phyloP scores from a whole-genome alignment of 2,888 invertebrate genomes.

The Aporophyla nigra region DNA sequence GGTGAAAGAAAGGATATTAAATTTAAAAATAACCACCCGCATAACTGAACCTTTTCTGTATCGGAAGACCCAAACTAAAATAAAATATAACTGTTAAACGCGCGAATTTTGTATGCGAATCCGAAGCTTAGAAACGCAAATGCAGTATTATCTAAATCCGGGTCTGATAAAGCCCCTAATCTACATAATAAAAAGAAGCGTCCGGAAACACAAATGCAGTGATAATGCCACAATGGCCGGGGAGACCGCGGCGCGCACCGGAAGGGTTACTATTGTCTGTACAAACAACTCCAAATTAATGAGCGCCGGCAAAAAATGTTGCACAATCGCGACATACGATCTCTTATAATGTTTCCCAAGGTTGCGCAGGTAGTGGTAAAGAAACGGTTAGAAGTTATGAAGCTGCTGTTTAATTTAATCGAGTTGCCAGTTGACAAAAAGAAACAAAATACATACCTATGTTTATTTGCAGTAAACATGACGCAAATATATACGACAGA shows the following conservation, averaged over 20 bases:
- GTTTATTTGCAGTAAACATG: no score
- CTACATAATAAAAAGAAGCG: conserved; percentile 89
- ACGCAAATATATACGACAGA: no score
- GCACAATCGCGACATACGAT: conserved; percentile 89
- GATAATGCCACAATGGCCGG: conserved; percentile 84
- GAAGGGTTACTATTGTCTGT: conserved; percentile 89
- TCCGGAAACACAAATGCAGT: conserved; percentile 86
- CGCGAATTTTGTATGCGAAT: conserved; percentile 66
- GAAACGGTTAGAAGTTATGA: neutral
- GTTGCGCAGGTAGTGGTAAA: conserved; percentile 52
- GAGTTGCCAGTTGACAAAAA: neutral
- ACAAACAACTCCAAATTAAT: conserved; percentile 89
- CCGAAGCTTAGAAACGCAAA: conserved; percentile 70
- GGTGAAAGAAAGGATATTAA: conserved; percentile 46
- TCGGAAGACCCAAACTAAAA: conserved; percentile 17
- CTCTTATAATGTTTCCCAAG: conserved; percentile 81
- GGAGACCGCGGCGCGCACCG: conserved; percentile 77
- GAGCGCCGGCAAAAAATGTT: conserved; percentile 88
- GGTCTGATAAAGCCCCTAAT: conserved; percentile 85
- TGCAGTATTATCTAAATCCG: conserved; percentile 81
- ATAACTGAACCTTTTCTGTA: conserved; percentile 35
- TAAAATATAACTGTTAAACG: conserved; percentile 62
- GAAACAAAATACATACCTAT: no score
- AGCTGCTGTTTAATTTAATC: neutral
- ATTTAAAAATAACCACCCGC: conserved; percentile 56